A percentile compares a stretch with the other conserved stretches of the same genome.
Evolutionary conservation across 2,797 vertebrate genomes (phyloP).

Genomic region (Antrozous pallidus): DNA sequence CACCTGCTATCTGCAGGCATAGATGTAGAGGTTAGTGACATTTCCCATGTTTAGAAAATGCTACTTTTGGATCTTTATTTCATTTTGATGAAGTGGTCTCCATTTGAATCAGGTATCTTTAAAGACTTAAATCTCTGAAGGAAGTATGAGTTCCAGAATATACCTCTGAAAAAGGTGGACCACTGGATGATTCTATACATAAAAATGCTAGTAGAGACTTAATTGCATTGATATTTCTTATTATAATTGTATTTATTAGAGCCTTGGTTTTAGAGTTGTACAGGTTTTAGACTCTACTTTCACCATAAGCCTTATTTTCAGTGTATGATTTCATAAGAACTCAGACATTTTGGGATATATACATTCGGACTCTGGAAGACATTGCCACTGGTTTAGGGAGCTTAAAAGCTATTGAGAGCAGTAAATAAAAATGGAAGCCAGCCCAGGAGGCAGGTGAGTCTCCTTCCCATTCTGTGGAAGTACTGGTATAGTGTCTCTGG

Average conservation of each 20-base stretch:
- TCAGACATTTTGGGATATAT: not conserved
- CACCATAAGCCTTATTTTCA: not conserved
- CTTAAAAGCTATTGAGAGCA: not conserved
- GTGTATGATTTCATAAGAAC: not conserved
- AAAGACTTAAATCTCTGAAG: not conserved
- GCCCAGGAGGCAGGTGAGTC: not conserved
- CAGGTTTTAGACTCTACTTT: not conserved
- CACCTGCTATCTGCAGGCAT: not conserved
- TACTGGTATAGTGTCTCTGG: not conserved
- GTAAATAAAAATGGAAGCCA: not conserved
- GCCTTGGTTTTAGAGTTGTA: not conserved
- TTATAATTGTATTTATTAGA: not conserved
- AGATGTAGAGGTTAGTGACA: not conserved
- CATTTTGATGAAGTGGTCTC: not conserved
- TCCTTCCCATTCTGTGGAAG: not conserved
- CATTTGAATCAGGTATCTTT: not conserved
- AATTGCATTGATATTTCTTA: not conserved
- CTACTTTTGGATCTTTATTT: not conserved
- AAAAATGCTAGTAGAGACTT: not conserved
- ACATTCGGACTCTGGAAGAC: not conserved
- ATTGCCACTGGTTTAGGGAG: not conserved
- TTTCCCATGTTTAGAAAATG: not conserved
- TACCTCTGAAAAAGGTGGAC: not conserved
- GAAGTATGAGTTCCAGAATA: not conserved
- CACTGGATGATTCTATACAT: not conserved